Evolutionary conservation across 1,140 invertebrate species (phyloP).

Genomic region (Neodiprion lecontei): DNA sequence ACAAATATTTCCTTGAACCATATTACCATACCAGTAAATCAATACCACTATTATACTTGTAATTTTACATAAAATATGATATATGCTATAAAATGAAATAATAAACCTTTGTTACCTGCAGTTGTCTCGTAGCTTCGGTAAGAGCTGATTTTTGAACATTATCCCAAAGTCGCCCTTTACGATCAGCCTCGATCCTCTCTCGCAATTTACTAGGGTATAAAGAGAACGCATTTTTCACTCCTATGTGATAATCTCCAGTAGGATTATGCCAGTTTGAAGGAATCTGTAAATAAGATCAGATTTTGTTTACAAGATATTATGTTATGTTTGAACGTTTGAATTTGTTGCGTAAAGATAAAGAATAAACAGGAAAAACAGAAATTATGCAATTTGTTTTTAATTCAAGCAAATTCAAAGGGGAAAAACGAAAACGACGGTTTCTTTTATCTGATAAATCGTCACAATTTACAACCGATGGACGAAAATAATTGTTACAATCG

Average conservation of each 20-base stretch:
- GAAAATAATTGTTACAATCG: slow-evolving; percentile 9
- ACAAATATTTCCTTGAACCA: no score
- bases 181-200: slow-evolving; percentile 83
- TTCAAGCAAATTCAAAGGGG: slow-evolving; percentile 14
- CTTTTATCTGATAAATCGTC: slow-evolving; percentile 6
- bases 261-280: slow-evolving; percentile 86
- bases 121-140: slow-evolving; percentile 76
- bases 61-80: slow-evolving; percentile 19
- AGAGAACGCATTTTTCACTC: slow-evolving; percentile 85
- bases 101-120: slow-evolving; percentile 62
- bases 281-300: slow-evolving; percentile 66
- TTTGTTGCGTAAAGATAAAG: neutral
- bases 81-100: slow-evolving; percentile 19
- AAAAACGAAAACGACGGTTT: slow-evolving; percentile 2
- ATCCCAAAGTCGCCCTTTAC: slow-evolving; percentile 88
- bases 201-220: slow-evolving; percentile 85
- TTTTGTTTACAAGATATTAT: no score
- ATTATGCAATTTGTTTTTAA: neutral
- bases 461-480: neutral
- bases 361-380: neutral
- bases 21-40: neutral
- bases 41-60: slow-evolving; percentile 8
- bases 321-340: no score
- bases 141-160: slow-evolving; percentile 78
- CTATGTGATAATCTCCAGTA: slow-evolving; percentile 81